Percentiles rank a stretch among this genome's conserved stretches.
Conservation (phyloP, 2,113 vertebrate genomes). For the Thalassoma bifasciatum region DNA sequence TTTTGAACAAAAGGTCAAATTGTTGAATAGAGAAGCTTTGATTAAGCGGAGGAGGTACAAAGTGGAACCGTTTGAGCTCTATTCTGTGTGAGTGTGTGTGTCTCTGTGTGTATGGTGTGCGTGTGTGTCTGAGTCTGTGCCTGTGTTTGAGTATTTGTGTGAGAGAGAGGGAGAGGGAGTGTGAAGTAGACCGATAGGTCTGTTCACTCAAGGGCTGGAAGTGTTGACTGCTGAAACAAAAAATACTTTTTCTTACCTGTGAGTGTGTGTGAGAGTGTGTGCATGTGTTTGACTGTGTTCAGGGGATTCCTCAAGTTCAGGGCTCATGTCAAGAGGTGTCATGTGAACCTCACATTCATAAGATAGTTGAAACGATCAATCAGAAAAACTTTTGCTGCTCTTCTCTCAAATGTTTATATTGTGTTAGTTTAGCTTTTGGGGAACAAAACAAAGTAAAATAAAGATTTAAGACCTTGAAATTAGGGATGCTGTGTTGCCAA, state of each 20-base stretch:
- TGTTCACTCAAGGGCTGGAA: slow-evolving; percentile 92
- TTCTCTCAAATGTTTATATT: too few species aligned
- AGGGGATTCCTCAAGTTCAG: slow-evolving; percentile 61
- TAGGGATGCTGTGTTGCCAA: too few species aligned
- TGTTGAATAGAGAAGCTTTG: slow-evolving; percentile 99
- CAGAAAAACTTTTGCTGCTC: neutral
- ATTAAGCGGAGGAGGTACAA: slow-evolving; percentile 99
- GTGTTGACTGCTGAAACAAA: slow-evolving; percentile 94
- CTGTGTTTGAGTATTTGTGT: neutral
- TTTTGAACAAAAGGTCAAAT: slow-evolving; percentile 99
- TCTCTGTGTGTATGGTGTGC: slow-evolving; percentile 28
- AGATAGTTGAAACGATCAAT: neutral
- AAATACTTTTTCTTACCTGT: slow-evolving; percentile 86
- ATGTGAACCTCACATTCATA: slow-evolving; percentile 13
- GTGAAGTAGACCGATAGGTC: slow-evolving; percentile 75
- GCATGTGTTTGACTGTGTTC: too few species aligned
- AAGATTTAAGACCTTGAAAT: neutral
- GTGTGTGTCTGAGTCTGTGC: slow-evolving; percentile 9
- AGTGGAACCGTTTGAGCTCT: slow-evolving; percentile 89
- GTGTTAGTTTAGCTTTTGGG: too few species aligned
- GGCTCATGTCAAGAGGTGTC: slow-evolving; percentile 40
- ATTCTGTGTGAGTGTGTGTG: slow-evolving; percentile 56
- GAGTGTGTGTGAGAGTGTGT: slow-evolving; percentile 13
- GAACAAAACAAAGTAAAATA: neutral
- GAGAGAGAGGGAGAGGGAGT: slow-evolving; percentile 19